A percentile compares a stretch with the other conserved stretches of the same genome.
Evolutionary conservation across 2,113 vertebrate species (phyloP).

Genomic region (Diglossa brunneiventris): DNA sequence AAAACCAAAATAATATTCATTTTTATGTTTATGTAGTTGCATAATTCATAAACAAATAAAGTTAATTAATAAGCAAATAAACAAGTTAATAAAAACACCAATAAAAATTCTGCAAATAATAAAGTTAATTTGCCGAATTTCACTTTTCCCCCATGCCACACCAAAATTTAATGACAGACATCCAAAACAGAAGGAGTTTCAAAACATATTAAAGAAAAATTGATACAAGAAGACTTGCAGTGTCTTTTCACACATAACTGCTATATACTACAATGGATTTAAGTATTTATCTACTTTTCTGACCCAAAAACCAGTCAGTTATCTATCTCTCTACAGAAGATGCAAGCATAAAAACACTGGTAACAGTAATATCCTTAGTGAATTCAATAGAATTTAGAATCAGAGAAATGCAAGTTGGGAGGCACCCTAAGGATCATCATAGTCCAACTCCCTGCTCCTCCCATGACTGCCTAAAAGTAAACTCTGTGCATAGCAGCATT

Average conservation of each 20-base stretch:
- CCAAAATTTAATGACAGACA: neutral
- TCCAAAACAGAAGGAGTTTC: neutral
- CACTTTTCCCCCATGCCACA: rapidly evolving
- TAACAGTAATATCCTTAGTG: neutral
- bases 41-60: neutral
- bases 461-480: neutral
- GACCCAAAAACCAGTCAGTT: neutral
- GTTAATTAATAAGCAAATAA: neutral
- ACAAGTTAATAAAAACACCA: neutral
- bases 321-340: neutral
- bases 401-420: neutral
- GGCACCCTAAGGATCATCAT: neutral
- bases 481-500: neutral
- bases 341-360: neutral
- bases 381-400: neutral
- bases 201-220: neutral
- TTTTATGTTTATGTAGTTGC: neutral
- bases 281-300: neutral
- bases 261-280: neutral
- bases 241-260: neutral
- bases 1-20: neutral
- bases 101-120: neutral
- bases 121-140: neutral
- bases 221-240: neutral
- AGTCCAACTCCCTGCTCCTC: neutral